Percentiles rank a stretch among this genome's conserved stretches.
These are phyloP conservation scores for Seriola aureovittata DNA, from an alignment of 2,113 vertebrate species.

Conservation along the genomic window DNA sequence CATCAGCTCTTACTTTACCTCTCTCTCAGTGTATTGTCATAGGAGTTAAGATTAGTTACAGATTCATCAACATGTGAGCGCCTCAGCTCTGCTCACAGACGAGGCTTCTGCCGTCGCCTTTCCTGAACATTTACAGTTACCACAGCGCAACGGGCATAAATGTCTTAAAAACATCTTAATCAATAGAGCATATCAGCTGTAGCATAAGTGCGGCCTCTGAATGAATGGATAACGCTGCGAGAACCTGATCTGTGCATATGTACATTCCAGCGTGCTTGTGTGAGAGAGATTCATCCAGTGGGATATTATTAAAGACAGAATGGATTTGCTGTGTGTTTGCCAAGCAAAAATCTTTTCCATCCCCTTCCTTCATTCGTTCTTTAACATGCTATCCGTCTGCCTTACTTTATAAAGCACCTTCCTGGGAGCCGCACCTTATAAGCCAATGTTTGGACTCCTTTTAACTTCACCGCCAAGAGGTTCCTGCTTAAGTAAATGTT, in stretches of 20 bases:
- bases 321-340: constrained; percentile 63
- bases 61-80: constrained; percentile 12
- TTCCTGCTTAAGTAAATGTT: constrained; percentile 65
- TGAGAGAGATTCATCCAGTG: constrained; percentile 40
- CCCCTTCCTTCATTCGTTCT: constrained; percentile 45
- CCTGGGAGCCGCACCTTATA: constrained; percentile 73
- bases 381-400: constrained; percentile 50
- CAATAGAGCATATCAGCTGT: not conserved
- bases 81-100: not conserved
- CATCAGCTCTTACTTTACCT: constrained; percentile 7
- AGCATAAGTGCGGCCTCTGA: not conserved
- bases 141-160: not conserved
- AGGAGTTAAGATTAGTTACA: constrained; percentile 27
- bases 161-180: constrained; percentile 12
- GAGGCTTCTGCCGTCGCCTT: not conserved
- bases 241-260: constrained; percentile 5
- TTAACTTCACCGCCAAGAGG: constrained; percentile 66
- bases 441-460: constrained; percentile 83
- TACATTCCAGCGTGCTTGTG: constrained; percentile 43
- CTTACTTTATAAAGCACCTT: constrained; percentile 71
- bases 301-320: constrained; percentile 65
- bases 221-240: constrained; percentile 35
- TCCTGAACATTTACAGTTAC: not conserved
- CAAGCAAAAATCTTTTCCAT: constrained; percentile 66
- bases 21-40: not conserved